phyloP scores from a whole-genome alignment of 2,113 vertebrate species.

The Melanotaenia duboulayi region DNA sequence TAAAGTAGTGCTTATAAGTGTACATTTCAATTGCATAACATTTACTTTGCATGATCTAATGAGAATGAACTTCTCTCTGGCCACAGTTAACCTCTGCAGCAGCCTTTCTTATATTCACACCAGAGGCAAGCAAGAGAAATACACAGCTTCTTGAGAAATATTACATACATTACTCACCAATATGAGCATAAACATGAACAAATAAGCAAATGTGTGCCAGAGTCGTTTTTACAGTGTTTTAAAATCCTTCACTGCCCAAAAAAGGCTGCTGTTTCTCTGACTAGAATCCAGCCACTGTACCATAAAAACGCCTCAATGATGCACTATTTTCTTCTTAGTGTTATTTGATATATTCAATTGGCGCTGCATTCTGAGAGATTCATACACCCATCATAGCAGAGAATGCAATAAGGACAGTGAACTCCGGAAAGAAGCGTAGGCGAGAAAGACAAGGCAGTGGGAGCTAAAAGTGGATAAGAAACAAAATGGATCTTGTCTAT shows the following conservation, averaged over 20 bases:
- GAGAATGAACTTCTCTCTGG: slow-evolving; percentile 20
- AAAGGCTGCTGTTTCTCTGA: slow-evolving; percentile 14
- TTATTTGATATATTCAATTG: background rate
- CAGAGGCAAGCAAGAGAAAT: background rate
- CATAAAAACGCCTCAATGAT: background rate
- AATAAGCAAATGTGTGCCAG: slow-evolving; percentile 6
- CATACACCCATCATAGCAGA: background rate
- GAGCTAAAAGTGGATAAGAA: slow-evolving; percentile 28
- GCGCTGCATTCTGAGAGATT: background rate
- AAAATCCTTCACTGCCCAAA: slow-evolving; percentile 6
- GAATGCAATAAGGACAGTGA: background rate
- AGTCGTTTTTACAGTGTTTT: slow-evolving; percentile 2
- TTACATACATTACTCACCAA: slow-evolving; percentile 26
- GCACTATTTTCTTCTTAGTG: background rate
- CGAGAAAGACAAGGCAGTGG: background rate
- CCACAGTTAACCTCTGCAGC: background rate
- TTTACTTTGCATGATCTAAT: slow-evolving; percentile 12
- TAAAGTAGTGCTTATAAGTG: too few species aligned
- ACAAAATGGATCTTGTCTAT: background rate
- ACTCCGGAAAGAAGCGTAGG: slow-evolving; percentile 3
- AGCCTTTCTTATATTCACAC: slow-evolving; percentile 9
- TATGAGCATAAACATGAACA: slow-evolving; percentile 27
- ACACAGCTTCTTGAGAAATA: slow-evolving; percentile 1
- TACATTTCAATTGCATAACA: background rate
- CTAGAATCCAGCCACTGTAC: slow-evolving; percentile 3